Base-by-base conservation (phyloP, 2,113 vertebrate species). In the Pluvianellus socialis region DNA sequence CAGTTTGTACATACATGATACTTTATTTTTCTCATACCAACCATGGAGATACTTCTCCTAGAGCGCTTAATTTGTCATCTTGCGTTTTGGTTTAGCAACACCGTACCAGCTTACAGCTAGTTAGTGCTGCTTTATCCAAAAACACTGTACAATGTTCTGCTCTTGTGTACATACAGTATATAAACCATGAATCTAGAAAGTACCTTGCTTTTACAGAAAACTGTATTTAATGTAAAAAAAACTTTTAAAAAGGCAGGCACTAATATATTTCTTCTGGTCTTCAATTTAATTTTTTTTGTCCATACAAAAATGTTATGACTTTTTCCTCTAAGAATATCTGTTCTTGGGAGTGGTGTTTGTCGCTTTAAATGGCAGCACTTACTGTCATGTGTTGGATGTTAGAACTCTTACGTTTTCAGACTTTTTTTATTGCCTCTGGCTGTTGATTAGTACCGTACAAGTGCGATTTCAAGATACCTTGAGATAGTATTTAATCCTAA, bases 401-500 rank as follows among this genome's bases (percentile, higher is more conserved):
- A 89, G 95, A 97, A 96, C 88, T 94, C 81, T 66, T 96, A 96
- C 28, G 12, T 96, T 98, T 97, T 96, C 93, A 92, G 75, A 96
- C 96, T 94, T 97, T 98, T 99, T 98, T 97, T 98, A 98, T 98
- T 98, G 98, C 98, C 98, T 99, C 98, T 97, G 97, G 97, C 98
- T 98, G 98, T 98, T 97, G 91, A 96, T 97, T 98, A 98, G 97
- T 98, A 97, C 98, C 98, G 96, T 98, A 97, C 88, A 98, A 98
- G 98, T 98, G 97, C 92, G 49, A 98, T 97, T 98, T 98, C 95
- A 96, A 96, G 98, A 98, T 97, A 98, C 97, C 96, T 98, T 98
- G 98, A 98, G 97, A 97, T 98, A 98, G 98, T 99, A 99, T 99
- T 99, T 99, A 99, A 99, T 98, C 98, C 97, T 98, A 98, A 99